A percentile compares a stretch with the other conserved stretches of the same genome.
Evolutionary conservation across 2,888 invertebrate genomes (phyloP).

Genomic region (Helleia helle): DNA sequence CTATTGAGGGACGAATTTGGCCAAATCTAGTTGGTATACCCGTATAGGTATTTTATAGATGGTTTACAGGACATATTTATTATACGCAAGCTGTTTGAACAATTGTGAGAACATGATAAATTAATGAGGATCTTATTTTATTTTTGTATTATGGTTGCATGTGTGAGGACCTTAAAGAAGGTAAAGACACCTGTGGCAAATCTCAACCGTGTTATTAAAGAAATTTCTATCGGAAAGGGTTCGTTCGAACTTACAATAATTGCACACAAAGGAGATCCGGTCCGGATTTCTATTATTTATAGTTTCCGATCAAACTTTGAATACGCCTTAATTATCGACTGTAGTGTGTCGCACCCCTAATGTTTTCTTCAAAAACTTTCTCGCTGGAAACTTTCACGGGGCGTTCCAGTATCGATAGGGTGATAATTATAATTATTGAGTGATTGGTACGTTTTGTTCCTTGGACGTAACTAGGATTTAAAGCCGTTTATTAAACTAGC

Average conservation of each 20-base stretch:
- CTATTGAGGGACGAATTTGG: too few relatives aligned
- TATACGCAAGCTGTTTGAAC: too few relatives aligned
- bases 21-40: too few relatives aligned
- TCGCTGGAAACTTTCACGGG: conserved; percentile 50
- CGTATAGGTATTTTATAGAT: too few relatives aligned
- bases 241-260: conserved; percentile 54
- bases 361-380: conserved; percentile 49
- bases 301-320: conserved; percentile 68
- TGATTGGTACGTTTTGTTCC: too few relatives aligned
- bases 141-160: too few relatives aligned
- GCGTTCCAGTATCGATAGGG: conserved; percentile 22
- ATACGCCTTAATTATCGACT: conserved; percentile 73
- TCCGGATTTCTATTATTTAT: conserved; percentile 68
- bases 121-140: too few relatives aligned
- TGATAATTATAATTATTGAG: conserved; percentile 15
- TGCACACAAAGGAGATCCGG: conserved; percentile 69
- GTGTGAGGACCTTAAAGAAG: too few relatives aligned
- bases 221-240: conserved; percentile 69
- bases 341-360: conserved; percentile 54
- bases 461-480: too few relatives aligned
- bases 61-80: too few relatives aligned
- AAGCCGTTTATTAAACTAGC: too few relatives aligned
- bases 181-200: conserved; percentile 43
- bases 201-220: conserved; percentile 60
- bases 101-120: too few relatives aligned